Conservation (phyloP, 2,888 invertebrate genomes). For the Gymnocheta viridis region DNA sequence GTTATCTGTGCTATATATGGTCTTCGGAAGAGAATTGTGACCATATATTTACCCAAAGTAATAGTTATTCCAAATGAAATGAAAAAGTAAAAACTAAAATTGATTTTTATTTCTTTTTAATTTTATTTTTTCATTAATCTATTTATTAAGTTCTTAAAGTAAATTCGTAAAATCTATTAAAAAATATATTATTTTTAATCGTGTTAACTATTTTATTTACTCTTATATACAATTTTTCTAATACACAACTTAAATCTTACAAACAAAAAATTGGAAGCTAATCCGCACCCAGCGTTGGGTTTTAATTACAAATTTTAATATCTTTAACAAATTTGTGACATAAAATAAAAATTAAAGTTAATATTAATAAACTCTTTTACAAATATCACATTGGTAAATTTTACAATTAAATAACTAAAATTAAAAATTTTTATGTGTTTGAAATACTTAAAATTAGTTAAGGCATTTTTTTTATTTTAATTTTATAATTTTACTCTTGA, state of each 20-base stretch:
- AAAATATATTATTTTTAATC: not conserved
- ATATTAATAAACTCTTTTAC: constrained; percentile 45
- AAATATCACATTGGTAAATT: constrained; percentile 60
- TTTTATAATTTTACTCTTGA: not conserved
- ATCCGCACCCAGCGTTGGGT: not conserved
- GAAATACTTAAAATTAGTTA: not conserved
- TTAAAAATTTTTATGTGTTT: no score
- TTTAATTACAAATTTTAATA: not conserved
- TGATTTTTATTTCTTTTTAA: not conserved
- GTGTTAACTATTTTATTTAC: not conserved
- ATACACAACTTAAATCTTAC: not conserved
- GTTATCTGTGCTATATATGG: no score
- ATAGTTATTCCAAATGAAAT: no score
- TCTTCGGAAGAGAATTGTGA: no score
- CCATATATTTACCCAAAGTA: no score
- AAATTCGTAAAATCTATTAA: constrained; percentile 52
- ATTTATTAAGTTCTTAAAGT: constrained; percentile 13
- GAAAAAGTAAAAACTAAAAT: not conserved
- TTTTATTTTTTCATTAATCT: not conserved
- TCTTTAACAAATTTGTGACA: constrained; percentile 21
- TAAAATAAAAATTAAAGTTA: constrained; percentile 1
- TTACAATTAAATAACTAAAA: not conserved
- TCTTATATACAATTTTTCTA: not conserved
- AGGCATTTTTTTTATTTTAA: not conserved
- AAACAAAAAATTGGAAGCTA: not conserved